phyloP scores from a whole-genome alignment of 2,797 vertebrate species.

The Sitta carolinensis region DNA sequence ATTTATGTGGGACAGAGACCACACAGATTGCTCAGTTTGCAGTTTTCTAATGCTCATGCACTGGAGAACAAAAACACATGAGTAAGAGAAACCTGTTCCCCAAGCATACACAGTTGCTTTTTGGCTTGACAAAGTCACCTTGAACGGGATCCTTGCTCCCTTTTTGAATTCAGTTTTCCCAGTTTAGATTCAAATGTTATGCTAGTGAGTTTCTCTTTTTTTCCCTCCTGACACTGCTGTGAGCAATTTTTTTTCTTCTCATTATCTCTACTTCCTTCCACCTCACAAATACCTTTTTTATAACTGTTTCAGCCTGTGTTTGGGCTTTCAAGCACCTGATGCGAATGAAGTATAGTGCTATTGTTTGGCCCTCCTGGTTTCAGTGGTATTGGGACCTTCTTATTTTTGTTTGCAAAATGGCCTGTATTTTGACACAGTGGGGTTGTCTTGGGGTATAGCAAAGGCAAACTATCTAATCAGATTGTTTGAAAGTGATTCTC shows the following conservation, averaged over 20 bases:
- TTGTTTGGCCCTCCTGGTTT: not conserved
- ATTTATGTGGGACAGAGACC: not conserved
- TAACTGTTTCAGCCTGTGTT: not conserved
- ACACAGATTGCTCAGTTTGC: not conserved
- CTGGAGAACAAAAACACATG: not conserved
- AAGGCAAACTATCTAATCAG: not conserved
- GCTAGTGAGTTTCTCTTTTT: not conserved
- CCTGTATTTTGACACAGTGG: not conserved
- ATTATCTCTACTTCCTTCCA: not conserved
- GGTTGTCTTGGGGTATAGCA: not conserved
- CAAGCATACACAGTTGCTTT: not conserved
- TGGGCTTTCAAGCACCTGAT: not conserved
- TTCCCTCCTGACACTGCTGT: not conserved
- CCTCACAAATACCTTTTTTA: not conserved
- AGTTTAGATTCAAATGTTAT: not conserved
- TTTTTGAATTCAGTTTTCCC: not conserved
- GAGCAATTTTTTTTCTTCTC: not conserved
- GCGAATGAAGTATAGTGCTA: not conserved
- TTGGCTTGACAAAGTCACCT: not conserved
- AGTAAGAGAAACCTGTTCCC: accelerated
- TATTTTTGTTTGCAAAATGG: not conserved
- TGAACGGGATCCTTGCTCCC: accelerated
- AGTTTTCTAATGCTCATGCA: not conserved
- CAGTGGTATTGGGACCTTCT: not conserved
- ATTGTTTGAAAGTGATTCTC: not conserved